Base-by-base conservation (phyloP, 2,797 vertebrate genomes). In the Gallirallus australis region DNA sequence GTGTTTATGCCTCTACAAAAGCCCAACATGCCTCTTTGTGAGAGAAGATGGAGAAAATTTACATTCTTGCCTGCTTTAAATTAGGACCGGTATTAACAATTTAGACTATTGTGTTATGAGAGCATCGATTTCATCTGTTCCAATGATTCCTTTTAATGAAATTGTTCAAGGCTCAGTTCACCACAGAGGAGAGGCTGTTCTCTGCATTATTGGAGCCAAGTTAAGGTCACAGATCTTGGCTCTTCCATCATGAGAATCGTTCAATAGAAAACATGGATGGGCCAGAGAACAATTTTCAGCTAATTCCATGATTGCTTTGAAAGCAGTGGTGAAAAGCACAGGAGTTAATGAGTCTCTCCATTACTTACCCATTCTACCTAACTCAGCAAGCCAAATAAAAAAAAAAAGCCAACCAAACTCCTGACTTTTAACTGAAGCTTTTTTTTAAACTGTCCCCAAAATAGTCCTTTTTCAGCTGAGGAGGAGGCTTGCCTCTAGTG, bases 101-200 rank as follows among this genome's bases (percentile, higher is more conserved):
- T 89, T 80, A 90, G 70, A 75, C 56, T 92, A 39, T 81, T 89
- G 71, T 75, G 90, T 97, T 97, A 93, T 82, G 82, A 93, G 78
- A 90, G 64, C 81, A 95, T 96, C 1, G 82, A 97, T 96, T 97
- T 95, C 18, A 77, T 95, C 92, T 96, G 76, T 90, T 83, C 30
- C 77, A 77, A 79, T 93, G 94, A 94, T 92, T 72, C 82, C 88
- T 92, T 88, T 85, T 96, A 94, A 95, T 97, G 86, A 90, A 94
- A 85, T 96, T 90, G 90, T 96, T 94, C 90, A 95, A 94, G 86
- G 79, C 77, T 97, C 91, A 76, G 91, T 85, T 92, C 78, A 94
- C 73, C 82, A 82, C 83, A 73, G 88, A 95, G 82, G 84, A 96
- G 85, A 95, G 82, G 25, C 80, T 81, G 84, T 79, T 92, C 81